These are phyloP conservation scores for Mastomys natalensis DNA, from an alignment of 2,113 vertebrate species.

Conservation along the genomic window DNA sequence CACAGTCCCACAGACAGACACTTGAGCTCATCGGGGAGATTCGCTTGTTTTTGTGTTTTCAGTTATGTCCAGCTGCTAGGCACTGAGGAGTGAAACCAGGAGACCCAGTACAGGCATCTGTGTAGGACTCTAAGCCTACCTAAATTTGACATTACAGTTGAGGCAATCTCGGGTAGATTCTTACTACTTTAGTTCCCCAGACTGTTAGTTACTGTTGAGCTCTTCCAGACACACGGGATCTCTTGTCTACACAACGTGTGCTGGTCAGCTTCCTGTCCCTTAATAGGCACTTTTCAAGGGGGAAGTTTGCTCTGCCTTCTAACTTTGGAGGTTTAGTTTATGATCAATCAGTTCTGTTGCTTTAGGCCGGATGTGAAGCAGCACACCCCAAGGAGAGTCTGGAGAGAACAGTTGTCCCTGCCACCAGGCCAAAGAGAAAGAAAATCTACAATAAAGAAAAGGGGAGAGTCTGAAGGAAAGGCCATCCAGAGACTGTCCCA, in stretches of 20 bases:
- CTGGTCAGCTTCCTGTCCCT: neutral
- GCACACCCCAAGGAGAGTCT: rapidly evolving
- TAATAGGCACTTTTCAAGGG: neutral
- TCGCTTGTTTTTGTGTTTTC: neutral
- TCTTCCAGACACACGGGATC: neutral
- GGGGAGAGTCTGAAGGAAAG: neutral
- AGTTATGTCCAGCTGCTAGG: neutral
- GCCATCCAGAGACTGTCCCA: too few species aligned
- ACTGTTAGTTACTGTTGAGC: neutral
- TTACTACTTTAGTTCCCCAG: conserved; percentile 9
- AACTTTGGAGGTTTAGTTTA: neutral
- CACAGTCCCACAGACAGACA: neutral
- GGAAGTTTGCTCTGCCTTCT: neutral
- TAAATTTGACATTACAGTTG: neutral
- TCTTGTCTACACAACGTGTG: neutral
- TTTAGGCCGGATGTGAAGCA: neutral
- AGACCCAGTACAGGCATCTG: neutral
- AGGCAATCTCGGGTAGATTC: neutral
- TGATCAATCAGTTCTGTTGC: neutral
- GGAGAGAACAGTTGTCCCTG: neutral
- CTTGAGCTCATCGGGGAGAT: neutral
- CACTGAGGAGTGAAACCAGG: conserved; percentile 1
- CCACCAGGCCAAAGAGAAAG: neutral
- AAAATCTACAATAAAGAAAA: conserved; percentile 43
- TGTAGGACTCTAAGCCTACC: neutral